These are phyloP conservation scores for Spisula solida DNA, from an alignment of 2,888 invertebrate genomes.

Conservation along the genomic window DNA sequence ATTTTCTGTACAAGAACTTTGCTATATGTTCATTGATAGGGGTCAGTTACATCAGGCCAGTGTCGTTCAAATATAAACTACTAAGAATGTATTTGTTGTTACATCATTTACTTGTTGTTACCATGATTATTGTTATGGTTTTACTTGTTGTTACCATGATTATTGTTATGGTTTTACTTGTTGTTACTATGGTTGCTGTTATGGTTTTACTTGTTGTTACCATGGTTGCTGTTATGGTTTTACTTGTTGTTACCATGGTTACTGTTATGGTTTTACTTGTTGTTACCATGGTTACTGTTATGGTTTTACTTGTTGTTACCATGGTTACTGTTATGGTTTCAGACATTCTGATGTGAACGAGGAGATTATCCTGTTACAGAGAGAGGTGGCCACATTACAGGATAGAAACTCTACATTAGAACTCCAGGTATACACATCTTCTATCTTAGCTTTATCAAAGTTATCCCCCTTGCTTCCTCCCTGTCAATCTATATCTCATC, in stretches of 20 bases:
- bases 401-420: constrained; percentile 78
- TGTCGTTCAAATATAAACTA: too few relatives aligned
- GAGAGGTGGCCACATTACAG: constrained; percentile 76
- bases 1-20: too few relatives aligned
- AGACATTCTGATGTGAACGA: constrained; percentile 83
- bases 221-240: background rate
- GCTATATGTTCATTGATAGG: too few relatives aligned
- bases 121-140: background rate
- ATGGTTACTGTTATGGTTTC: constrained; percentile 26
- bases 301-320: too few relatives aligned
- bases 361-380: constrained; percentile 75
- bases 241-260: background rate
- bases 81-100: too few relatives aligned
- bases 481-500: background rate
- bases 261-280: background rate
- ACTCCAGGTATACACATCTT: constrained; percentile 73
- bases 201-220: constrained; percentile 19
- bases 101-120: too few relatives aligned
- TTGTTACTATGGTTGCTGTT: background rate
- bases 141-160: background rate
- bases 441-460: background rate
- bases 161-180: background rate
- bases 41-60: too few relatives aligned
- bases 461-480: background rate
- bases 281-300: too few relatives aligned